Conservation (phyloP, 2,888 invertebrate genomes). For the Cartodere bifasciata region DNA sequence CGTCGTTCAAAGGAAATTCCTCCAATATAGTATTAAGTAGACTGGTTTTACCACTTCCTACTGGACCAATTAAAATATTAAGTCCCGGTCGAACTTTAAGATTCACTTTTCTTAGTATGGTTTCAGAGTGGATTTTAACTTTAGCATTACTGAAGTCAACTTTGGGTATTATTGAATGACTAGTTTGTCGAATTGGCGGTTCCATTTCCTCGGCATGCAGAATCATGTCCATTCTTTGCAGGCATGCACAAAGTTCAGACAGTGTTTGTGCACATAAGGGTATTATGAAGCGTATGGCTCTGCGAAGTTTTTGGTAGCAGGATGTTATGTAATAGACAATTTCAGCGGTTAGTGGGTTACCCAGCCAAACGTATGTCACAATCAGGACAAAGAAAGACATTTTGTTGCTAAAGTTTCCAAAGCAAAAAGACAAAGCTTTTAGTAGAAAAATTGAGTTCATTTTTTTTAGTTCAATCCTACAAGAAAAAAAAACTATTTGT, state of each 20-base stretch:
- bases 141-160: constrained; percentile 18
- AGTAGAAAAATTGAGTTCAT: constrained; percentile 26
- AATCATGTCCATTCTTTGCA: constrained; percentile 51
- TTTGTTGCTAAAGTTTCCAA: constrained; percentile 25
- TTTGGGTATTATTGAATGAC: constrained; percentile 17
- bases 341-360: constrained; percentile 63
- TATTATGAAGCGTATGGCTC: constrained; percentile 79
- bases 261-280: constrained; percentile 70
- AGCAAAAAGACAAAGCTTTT: constrained; percentile 22
- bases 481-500: constrained; percentile 14
- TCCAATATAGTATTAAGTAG: constrained; percentile 33
- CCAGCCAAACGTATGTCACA: constrained; percentile 51
- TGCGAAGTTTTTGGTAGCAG: constrained; percentile 74
- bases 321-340: constrained; percentile 80
- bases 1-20: constrained; percentile 32
- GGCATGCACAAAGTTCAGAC: constrained; percentile 62
- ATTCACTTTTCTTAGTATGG: constrained; percentile 33
- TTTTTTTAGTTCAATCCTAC: constrained; percentile 54
- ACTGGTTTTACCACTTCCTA: constrained; percentile 52
- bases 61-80: constrained; percentile 48
- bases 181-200: constrained; percentile 11
- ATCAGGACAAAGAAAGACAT: constrained; percentile 29
- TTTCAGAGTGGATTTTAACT: constrained; percentile 20
- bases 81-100: constrained; percentile 33
- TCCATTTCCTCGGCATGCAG: constrained; percentile 33